Evolutionary conservation across 2,113 vertebrate genomes (phyloP).

Genomic region (Egretta garzetta): DNA sequence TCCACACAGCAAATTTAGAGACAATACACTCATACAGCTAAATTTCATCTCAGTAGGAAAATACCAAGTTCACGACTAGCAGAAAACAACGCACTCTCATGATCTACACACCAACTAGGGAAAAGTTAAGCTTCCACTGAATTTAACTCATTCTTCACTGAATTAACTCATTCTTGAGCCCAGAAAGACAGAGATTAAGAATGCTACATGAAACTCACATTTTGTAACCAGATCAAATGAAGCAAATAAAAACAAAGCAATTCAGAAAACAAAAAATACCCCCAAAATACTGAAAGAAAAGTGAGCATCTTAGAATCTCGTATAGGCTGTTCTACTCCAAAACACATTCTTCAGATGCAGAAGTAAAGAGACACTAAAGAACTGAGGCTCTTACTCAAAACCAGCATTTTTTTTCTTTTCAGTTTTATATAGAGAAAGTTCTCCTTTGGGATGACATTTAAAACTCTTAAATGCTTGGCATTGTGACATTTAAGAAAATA

Average conservation of each 20-base stretch:
- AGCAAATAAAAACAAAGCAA: background rate
- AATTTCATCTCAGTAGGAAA: background rate
- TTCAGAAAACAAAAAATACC: background rate
- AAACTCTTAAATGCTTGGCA: constrained; percentile 52
- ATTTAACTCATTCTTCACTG: background rate
- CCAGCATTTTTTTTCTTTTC: background rate
- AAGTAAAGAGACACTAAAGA: background rate
- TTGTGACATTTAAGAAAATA: constrained; percentile 68
- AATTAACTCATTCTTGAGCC: background rate
- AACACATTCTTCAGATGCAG: background rate
- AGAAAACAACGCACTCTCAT: background rate
- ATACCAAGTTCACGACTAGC: background rate
- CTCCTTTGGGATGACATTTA: constrained; percentile 61
- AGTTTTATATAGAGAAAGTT: constrained; percentile 7
- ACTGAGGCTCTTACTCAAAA: constrained; percentile 16
- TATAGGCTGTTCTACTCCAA: background rate
- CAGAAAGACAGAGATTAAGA: background rate
- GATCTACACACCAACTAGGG: background rate
- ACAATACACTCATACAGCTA: background rate
- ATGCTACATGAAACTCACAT: background rate
- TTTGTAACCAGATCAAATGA: background rate
- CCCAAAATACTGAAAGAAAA: background rate
- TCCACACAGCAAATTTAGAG: background rate
- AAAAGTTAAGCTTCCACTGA: background rate
- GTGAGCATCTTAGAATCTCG: background rate